A percentile compares a stretch with the other conserved stretches of the same genome.
These are phyloP conservation scores for Pocillopora grandis DNA, from an alignment of 92 coral and sea anemone genomes.

Conservation along the genomic window DNA sequence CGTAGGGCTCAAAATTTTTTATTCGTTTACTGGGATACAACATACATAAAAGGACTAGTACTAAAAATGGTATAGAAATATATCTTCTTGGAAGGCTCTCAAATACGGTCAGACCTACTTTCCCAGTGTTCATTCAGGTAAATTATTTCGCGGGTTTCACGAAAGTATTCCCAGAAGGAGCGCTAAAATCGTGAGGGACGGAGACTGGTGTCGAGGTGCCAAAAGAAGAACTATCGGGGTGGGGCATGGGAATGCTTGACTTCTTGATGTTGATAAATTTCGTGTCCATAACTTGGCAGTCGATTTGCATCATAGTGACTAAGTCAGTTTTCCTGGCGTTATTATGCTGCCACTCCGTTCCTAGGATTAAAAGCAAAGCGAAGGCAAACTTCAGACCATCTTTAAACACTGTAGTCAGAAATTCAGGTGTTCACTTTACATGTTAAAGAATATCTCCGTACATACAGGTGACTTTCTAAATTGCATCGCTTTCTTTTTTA, in stretches of 20 bases:
- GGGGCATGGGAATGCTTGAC: slow-evolving; percentile 85
- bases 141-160: slow-evolving; percentile 38
- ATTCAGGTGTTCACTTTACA: too few species aligned
- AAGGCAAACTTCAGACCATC: neutral
- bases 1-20: too few species aligned
- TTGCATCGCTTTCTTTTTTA: too few species aligned
- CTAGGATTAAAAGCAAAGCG: neutral
- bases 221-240: slow-evolving; percentile 60
- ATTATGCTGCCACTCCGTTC: slow-evolving; percentile 66
- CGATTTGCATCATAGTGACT: slow-evolving; percentile 93
- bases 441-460: too few species aligned
- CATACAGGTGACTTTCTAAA: neutral
- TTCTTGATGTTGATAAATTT: slow-evolving; percentile 83
- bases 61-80: too few species aligned
- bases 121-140: neutral
- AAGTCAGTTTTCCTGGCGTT: slow-evolving; percentile 55
- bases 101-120: too few species aligned
- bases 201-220: slow-evolving; percentile 57
- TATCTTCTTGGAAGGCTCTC: too few species aligned
- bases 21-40: too few species aligned
- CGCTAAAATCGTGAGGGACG: slow-evolving; percentile 9
- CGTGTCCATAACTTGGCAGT: slow-evolving; percentile 91
- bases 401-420: neutral
- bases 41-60: too few species aligned
- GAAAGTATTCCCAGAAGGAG: slow-evolving; percentile 22